Percentiles rank a stretch among this genome's conserved stretches.
Conservation (phyloP, 92 coral and sea anemone genomes). For the Actinostola sp. region DNA sequence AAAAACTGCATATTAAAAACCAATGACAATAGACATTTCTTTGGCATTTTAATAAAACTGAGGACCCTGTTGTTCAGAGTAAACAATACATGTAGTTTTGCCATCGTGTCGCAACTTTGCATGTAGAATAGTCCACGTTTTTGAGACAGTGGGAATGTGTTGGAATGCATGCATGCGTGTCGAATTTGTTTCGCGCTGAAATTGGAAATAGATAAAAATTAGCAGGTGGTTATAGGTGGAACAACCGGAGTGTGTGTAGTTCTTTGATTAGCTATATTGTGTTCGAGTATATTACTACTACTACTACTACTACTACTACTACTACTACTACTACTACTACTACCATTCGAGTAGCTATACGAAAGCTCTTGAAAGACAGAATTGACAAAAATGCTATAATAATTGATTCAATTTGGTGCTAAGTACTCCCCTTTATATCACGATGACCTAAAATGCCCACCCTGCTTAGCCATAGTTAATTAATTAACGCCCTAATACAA, state of each 20-base stretch:
- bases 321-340: no score
- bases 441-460: no score
- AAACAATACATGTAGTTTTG: slow-evolving; percentile 11
- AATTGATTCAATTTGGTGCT: no score
- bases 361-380: no score
- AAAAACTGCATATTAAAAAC: slow-evolving; percentile 8
- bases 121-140: slow-evolving; percentile 11
- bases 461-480: no score
- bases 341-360: no score
- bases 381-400: no score
- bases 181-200: slow-evolving; percentile 5
- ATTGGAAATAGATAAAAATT: background rate
- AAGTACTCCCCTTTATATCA: no score
- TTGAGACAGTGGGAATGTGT: slow-evolving; percentile 9
- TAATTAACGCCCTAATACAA: no score
- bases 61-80: background rate
- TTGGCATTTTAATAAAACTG: background rate
- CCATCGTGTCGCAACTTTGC: slow-evolving; percentile 13
- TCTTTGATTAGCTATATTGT: no score
- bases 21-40: background rate
- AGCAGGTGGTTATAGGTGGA: background rate
- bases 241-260: background rate
- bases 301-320: no score
- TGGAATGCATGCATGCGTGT: slow-evolving; percentile 36
- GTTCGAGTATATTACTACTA: no score